Percentiles rank a stretch among this genome's conserved stretches.
Evolutionary conservation across 2,888 invertebrate genomes (phyloP).

Genomic region (Cremastinae sp.): DNA sequence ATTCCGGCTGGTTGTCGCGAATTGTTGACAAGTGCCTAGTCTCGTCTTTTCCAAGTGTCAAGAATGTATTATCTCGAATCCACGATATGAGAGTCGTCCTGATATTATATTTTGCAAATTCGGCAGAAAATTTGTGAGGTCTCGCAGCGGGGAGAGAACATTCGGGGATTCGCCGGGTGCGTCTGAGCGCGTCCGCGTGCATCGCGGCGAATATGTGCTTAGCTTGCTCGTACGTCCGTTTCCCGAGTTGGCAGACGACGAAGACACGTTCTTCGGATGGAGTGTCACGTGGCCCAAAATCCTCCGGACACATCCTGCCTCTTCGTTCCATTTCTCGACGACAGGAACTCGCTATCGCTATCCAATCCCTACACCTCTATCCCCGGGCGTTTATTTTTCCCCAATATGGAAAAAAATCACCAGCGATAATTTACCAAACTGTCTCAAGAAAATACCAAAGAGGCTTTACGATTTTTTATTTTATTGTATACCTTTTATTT

Average conservation of each 20-base stretch:
- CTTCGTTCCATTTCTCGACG: background rate
- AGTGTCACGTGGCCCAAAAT: slow-evolving; percentile 18
- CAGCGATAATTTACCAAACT: too few relatives aligned
- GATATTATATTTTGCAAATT: slow-evolving; percentile 47
- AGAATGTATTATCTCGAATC: slow-evolving; percentile 33
- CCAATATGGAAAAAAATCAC: too few relatives aligned
- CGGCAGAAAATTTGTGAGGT: slow-evolving; percentile 21
- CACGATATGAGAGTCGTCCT: slow-evolving; percentile 13
- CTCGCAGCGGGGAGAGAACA: slow-evolving; percentile 2
- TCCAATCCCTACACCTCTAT: too few relatives aligned
- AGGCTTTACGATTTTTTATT: too few relatives aligned
- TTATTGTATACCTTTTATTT: too few relatives aligned
- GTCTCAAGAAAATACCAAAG: too few relatives aligned
- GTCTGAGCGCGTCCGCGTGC: slow-evolving; percentile 4
- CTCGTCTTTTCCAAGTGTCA: slow-evolving; percentile 26
- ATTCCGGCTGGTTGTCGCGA: slow-evolving; percentile 42
- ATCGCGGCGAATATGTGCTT: slow-evolving; percentile 37
- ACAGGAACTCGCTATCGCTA: background rate
- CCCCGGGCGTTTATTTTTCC: too few relatives aligned
- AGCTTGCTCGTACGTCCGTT: slow-evolving; percentile 54
- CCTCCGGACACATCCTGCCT: background rate
- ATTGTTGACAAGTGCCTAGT: slow-evolving; percentile 18
- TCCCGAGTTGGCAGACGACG: slow-evolving; percentile 46
- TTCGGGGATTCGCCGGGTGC: slow-evolving; percentile 16
- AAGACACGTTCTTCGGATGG: slow-evolving; percentile 6